Percentiles rank a stretch among this genome's conserved stretches.
Conservation (phyloP, 2,888 invertebrate species). For the Drosophila imparisetae region DNA sequence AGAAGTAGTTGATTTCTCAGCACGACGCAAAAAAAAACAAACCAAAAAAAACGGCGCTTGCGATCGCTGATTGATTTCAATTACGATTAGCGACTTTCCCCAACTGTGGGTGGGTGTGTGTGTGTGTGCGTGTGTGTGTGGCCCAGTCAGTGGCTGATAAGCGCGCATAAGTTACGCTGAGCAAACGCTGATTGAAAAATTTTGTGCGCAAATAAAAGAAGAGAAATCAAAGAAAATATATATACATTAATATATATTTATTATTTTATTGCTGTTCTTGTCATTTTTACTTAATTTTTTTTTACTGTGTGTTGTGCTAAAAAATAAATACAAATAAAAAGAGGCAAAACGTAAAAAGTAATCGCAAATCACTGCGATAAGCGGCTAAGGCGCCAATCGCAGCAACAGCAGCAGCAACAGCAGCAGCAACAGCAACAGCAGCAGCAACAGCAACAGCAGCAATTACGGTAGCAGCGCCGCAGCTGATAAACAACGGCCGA, state of each 20-base stretch:
- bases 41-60: slow-evolving; percentile 7
- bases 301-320: slow-evolving; percentile 39
- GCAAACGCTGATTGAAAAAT: slow-evolving; percentile 52
- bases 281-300: slow-evolving; percentile 39
- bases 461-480: slow-evolving; percentile 49
- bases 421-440: slow-evolving; percentile 7
- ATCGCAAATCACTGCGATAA: slow-evolving; percentile 75
- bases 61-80: slow-evolving; percentile 47
- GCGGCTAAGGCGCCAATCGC: slow-evolving; percentile 53
- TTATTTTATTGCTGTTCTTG: slow-evolving; percentile 33
- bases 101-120: slow-evolving; percentile 8
- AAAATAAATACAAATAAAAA: slow-evolving; percentile 13
- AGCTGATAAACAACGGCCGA: slow-evolving; percentile 59
- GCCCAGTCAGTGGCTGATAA: slow-evolving; percentile 49
- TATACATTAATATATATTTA: slow-evolving; percentile 19
- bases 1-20: background rate
- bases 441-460: slow-evolving; percentile 21
- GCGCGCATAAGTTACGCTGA: slow-evolving; percentile 57
- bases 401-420: slow-evolving; percentile 27
- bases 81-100: slow-evolving; percentile 21
- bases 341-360: slow-evolving; percentile 51
- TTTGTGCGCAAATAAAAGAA: slow-evolving; percentile 3
- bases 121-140: slow-evolving; percentile 22
- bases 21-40: background rate
- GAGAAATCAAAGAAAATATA: background rate